Conservation (phyloP, 2,888 invertebrate species). For the Rhingia campestris region DNA sequence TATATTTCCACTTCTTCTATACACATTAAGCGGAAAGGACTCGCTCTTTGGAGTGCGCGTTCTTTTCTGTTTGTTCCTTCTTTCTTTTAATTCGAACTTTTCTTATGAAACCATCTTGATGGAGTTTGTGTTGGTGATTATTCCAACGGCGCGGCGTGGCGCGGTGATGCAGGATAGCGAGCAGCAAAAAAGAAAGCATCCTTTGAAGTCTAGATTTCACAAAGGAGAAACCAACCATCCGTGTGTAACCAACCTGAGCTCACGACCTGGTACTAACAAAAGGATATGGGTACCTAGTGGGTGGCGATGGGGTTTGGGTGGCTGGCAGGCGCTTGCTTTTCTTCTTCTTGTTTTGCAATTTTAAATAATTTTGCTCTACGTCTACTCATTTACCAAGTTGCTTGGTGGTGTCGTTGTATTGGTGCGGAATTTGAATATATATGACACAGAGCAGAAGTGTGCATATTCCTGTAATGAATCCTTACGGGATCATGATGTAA, state of each 20-base stretch:
- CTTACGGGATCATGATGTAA: conserved; percentile 74
- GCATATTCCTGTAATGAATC: conserved; percentile 71
- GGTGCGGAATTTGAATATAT: conserved; percentile 62
- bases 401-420: conserved; percentile 53
- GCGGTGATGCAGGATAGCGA: conserved; percentile 36
- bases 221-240: conserved; percentile 61
- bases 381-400: conserved; percentile 65
- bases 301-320: conserved; percentile 14
- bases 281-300: conserved; percentile 36
- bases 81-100: conserved; percentile 73
- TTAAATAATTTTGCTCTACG: conserved; percentile 71
- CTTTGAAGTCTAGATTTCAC: conserved; percentile 66
- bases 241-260: conserved; percentile 72
- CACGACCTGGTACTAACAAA: conserved; percentile 65
- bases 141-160: conserved; percentile 43
- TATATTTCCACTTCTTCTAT: conserved; percentile 57
- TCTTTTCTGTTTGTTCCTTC: conserved; percentile 48
- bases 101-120: conserved; percentile 72
- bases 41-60: conserved; percentile 60
- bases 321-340: conserved; percentile 22
- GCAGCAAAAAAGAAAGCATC: conserved; percentile 58
- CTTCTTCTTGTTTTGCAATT: conserved; percentile 60
- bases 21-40: conserved; percentile 70
- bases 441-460: conserved; percentile 58
- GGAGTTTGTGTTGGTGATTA: conserved; percentile 74